Percentiles rank a stretch among this genome's conserved stretches.
Evolutionary conservation across 1,140 invertebrate genomes (phyloP).

Genomic region (Probaryconus sp.): DNA sequence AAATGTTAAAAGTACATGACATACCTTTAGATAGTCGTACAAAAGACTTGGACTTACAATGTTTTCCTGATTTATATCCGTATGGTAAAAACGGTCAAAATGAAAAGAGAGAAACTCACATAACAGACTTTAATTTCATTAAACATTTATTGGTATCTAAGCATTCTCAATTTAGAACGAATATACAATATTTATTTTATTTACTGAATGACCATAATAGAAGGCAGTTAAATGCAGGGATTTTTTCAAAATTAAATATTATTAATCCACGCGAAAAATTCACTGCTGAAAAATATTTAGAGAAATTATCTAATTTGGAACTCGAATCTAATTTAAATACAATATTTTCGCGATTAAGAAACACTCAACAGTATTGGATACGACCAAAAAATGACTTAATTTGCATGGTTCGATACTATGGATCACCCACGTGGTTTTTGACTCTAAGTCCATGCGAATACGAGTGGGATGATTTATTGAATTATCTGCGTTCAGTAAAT

Average conservation of each 20-base stretch:
- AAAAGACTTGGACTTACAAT: conserved; percentile 61
- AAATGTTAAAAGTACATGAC: conserved; percentile 66
- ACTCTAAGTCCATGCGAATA: conserved; percentile 70
- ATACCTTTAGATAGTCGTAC: conserved; percentile 44
- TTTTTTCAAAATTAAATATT: conserved; percentile 63
- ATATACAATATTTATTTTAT: conserved; percentile 67
- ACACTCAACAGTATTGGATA: conserved; percentile 64
- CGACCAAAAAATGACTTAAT: conserved; percentile 59
- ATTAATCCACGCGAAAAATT: conserved; percentile 49
- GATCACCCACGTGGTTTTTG: conserved; percentile 71
- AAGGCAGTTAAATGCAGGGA: conserved; percentile 48
- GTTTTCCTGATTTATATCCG: conserved; percentile 68
- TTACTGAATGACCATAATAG: conserved; percentile 61
- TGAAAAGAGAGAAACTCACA: conserved; percentile 35
- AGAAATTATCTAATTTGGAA: conserved; percentile 16
- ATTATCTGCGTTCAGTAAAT: conserved; percentile 52
- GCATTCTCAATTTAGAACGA: conserved; percentile 59
- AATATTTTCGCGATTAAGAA: conserved; percentile 62
- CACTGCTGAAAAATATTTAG: conserved; percentile 41
- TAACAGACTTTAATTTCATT: conserved; percentile 62
- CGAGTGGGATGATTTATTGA: conserved; percentile 55
- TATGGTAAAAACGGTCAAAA: conserved; percentile 62
- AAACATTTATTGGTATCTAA: conserved; percentile 60
- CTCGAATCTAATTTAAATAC: conserved; percentile 59
- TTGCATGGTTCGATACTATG: conserved; percentile 67